Evolutionary conservation across 2,797 vertebrate genomes (phyloP).

Genomic region (Phyllotis vaccarum): DNA sequence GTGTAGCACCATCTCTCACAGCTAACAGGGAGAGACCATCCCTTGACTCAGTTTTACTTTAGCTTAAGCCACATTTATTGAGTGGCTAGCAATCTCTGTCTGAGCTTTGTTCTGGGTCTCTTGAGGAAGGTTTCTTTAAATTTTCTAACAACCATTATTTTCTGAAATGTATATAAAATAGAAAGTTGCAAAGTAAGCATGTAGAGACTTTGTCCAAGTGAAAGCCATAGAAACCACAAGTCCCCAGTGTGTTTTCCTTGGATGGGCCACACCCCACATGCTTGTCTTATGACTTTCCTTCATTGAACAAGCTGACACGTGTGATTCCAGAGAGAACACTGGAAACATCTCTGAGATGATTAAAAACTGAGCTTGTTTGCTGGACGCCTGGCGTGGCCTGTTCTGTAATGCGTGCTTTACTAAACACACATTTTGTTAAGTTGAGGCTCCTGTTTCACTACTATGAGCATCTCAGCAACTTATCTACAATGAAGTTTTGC

Average conservation of each 20-base stretch:
- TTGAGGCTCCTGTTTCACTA: not conserved
- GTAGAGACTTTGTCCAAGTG: constrained; percentile 30
- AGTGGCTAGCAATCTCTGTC: not conserved
- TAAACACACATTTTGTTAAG: too few species aligned
- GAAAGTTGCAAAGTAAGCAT: not conserved
- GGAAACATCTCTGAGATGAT: not conserved
- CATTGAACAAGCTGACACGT: not conserved
- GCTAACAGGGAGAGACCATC: not conserved
- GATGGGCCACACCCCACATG: not conserved
- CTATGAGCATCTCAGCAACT: not conserved
- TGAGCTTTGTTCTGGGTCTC: not conserved
- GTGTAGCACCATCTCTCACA: not conserved
- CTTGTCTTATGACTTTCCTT: constrained; percentile 20
- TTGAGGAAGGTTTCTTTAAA: constrained; percentile 6
- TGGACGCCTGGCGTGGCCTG: not conserved
- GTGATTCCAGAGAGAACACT: constrained; percentile 10
- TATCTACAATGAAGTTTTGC: not conserved
- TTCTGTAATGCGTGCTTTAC: not conserved
- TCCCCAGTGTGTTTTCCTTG: not conserved
- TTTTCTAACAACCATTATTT: constrained; percentile 22
- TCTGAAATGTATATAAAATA: not conserved
- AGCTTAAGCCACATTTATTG: not conserved
- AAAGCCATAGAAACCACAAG: not conserved
- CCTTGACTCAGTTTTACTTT: not conserved
- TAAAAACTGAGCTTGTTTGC: constrained; percentile 22